Conservation (phyloP, 1,140 invertebrate genomes). For the Ptiloglossa arizonensis region DNA sequence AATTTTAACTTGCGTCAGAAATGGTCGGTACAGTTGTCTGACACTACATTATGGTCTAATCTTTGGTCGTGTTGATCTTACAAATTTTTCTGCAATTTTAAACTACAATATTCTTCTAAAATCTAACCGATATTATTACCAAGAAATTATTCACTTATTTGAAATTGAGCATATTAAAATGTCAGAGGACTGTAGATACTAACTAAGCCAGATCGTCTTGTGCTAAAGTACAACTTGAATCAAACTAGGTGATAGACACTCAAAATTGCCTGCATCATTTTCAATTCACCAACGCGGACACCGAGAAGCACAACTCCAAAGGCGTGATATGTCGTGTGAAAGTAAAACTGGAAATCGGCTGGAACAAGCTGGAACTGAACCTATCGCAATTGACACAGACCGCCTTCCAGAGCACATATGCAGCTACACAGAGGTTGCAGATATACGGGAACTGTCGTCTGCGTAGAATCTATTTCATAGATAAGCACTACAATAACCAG, state of each 20-base stretch:
- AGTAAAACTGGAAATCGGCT: constrained; percentile 61
- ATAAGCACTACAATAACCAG: constrained; percentile 66
- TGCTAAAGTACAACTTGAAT: no score
- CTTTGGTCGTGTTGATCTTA: no score
- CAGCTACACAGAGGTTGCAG: constrained; percentile 61
- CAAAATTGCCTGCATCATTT: constrained; percentile 53
- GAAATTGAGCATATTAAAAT: no score
- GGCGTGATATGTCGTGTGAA: constrained; percentile 35
- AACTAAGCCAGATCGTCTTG: no score
- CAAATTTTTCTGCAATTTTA: no score
- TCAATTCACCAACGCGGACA: constrained; percentile 48
- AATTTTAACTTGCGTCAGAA: no score
- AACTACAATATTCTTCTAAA: no score
- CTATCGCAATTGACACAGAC: constrained; percentile 58
- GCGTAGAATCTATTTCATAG: constrained; percentile 70
- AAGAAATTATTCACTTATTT: no score
- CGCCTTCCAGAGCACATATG: constrained; percentile 63
- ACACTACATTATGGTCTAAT: no score
- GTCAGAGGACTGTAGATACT: no score
- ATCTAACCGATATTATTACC: no score
- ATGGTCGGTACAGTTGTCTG: no score
- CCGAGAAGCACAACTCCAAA: constrained; percentile 43
- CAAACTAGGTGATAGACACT: constrained; percentile 59
- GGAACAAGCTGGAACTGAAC: constrained; percentile 74
- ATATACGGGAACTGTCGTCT: constrained; percentile 70